Conservation (phyloP, 2,113 vertebrate genomes). For the Fregata magnificens region DNA sequence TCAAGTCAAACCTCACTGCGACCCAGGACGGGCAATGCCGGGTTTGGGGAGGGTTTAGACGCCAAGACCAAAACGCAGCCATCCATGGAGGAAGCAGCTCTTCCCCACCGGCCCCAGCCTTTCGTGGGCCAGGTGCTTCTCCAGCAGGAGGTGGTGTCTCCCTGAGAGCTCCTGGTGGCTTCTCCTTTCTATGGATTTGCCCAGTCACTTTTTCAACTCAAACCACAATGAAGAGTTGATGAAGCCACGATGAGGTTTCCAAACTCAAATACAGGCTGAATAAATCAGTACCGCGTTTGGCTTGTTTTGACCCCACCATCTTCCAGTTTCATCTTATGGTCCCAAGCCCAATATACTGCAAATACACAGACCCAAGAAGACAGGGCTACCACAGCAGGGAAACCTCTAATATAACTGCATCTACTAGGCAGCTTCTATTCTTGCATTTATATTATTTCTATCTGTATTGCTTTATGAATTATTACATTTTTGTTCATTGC, state of each 20-base stretch:
- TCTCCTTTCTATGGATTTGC: background rate
- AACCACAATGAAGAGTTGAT: background rate
- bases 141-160: background rate
- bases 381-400: background rate
- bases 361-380: background rate
- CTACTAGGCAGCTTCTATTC: background rate
- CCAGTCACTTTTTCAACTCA: background rate
- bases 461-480: background rate
- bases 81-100: background rate
- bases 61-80: background rate
- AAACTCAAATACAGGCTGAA: background rate
- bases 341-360: background rate
- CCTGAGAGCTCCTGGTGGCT: background rate
- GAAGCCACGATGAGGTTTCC: background rate
- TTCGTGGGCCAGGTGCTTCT: background rate
- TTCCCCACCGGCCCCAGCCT: background rate
- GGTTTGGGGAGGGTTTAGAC: background rate
- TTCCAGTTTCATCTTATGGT: background rate
- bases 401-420: background rate
- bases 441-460: background rate
- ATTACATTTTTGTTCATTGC: background rate
- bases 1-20: accelerated
- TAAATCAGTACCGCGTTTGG: accelerated
- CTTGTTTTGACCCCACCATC: background rate
- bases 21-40: background rate